Conservation (phyloP, 2,113 vertebrate genomes). For the Mus musculus region GRCm39 chr2:150556001-150556500, state of each 20-base stretch:
- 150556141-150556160: background rate
- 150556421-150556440: background rate
- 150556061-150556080: background rate
- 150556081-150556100: background rate
- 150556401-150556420: background rate
- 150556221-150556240: background rate
- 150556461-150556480: background rate
- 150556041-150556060: background rate
- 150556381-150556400: background rate
- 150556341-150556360: background rate
- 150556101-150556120: background rate
- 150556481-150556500: background rate
- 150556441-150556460: background rate
- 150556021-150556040: background rate
- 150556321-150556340: background rate
- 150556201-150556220: background rate
- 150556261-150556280: background rate
- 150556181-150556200: background rate
- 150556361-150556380: no score
- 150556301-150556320: no score
- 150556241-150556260: background rate
- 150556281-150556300: background rate
- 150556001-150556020: background rate
- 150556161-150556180: background rate
- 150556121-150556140: background rate